Conservation (phyloP, 2,888 invertebrate species). For the Apamea crenata region DNA sequence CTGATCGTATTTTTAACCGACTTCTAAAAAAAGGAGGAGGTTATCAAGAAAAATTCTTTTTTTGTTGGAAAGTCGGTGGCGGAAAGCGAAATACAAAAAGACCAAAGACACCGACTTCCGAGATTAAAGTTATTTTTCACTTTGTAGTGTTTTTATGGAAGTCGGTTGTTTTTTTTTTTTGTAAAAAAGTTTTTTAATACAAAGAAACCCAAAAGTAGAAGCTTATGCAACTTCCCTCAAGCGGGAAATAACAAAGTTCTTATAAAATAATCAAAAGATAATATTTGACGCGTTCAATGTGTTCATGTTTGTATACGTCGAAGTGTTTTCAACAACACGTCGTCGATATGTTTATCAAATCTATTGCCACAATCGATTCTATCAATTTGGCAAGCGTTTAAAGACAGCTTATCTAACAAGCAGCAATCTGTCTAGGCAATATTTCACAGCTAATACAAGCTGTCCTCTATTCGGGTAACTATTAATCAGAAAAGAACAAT, state of each 20-base stretch:
- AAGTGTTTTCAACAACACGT: conserved; percentile 28
- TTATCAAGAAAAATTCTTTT: too few relatives aligned
- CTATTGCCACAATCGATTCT: neutral
- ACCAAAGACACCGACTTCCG: too few relatives aligned
- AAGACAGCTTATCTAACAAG: neutral
- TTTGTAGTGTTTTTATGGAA: too few relatives aligned
- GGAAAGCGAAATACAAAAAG: too few relatives aligned
- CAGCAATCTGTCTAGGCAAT: neutral
- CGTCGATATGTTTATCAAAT: conserved; percentile 12
- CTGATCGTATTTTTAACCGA: too few relatives aligned
- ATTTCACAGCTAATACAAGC: too few relatives aligned
- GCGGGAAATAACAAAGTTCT: conserved; percentile 35
- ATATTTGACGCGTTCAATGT: conserved; percentile 41
- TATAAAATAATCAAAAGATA: conserved; percentile 46
- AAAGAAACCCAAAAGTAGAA: conserved; percentile 12
- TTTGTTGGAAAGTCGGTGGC: too few relatives aligned
- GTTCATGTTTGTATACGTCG: conserved; percentile 23
- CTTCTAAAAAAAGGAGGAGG: too few relatives aligned
- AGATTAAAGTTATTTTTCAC: too few relatives aligned
- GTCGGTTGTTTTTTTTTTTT: too few relatives aligned
- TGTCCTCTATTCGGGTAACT: neutral
- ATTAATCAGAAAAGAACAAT: neutral
- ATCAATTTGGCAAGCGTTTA: conserved; percentile 3
- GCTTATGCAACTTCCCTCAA: conserved; percentile 11
- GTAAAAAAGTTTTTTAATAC: too few relatives aligned